Evolutionary conservation across 2,797 vertebrate genomes (phyloP), one percentile per base, ranked within the genome.

Genomic region (Alauda arvensis): DNA sequence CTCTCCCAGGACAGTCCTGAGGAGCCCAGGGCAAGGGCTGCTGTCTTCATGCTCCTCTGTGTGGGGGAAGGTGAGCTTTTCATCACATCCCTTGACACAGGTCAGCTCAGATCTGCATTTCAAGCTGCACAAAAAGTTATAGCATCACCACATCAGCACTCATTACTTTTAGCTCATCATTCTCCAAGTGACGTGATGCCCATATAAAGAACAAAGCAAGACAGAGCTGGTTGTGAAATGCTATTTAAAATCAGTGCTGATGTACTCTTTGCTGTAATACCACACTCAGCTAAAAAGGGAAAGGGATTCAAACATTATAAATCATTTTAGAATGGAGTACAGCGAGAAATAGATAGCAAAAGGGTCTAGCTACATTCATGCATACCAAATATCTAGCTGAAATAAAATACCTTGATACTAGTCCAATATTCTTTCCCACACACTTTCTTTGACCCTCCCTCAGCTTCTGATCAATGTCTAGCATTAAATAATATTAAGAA

Each of bases 271-370:
- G 33, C 69, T 83, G 33, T 77, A 87, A 88, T 55, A 77, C 48
- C n/a, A 52, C 87, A 88, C 87, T 91, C 39, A 55, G 74, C 66
- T 90, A 76, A 93, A 87, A 83, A 91, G 45, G 12, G n/a, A 48
- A 90, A 59, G 11, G 69, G 66, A 93, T 85, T 95, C 72, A 90
- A 92, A 90, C 52, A 51, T 88, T 86, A 92, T 91, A 85, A 90
- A 87, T 92, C 90, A 93, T 91, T 76, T 85, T 33, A 91, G 87
- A 91, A 62, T 46, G 34, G 48, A 91, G 85, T 59, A 91, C 59
- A 83, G 60, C 89, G 77, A 2, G 8, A 92, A 91, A 89, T 1
- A 90, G 92, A 93, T 83, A 93, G 90, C 56, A 91, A 93, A 88
- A 81, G 74, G 42, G 60, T 91, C 74, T 72, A 69, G 85, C 48